Evolutionary conservation across 1,140 invertebrate species (phyloP).

Genomic region (Lutraria rhynchaena): DNA sequence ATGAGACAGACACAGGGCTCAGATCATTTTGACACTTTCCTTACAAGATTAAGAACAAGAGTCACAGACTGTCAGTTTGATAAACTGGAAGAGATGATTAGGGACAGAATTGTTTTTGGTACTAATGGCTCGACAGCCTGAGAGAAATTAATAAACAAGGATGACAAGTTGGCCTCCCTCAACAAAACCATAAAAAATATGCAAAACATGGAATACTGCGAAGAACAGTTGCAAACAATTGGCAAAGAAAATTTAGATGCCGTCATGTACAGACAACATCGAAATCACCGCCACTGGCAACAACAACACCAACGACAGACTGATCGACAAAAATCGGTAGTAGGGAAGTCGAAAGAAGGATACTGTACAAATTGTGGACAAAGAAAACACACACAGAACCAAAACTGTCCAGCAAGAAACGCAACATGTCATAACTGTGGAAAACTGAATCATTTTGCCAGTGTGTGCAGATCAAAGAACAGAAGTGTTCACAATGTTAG

Average conservation of each 20-base stretch:
- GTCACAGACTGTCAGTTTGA: slow-evolving; percentile 22
- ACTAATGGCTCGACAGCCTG: not conserved
- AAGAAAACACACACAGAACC: not conserved
- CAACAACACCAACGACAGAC: too few species aligned
- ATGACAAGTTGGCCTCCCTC: not conserved
- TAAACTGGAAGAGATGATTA: slow-evolving; percentile 1
- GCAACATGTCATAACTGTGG: slow-evolving; percentile 8
- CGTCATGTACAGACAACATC: not conserved
- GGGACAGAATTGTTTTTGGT: slow-evolving; percentile 15
- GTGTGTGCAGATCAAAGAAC: not conserved
- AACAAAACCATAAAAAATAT: not conserved
- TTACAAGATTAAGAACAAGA: too few species aligned
- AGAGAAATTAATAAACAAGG: slow-evolving; percentile 6
- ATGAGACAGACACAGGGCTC: too few species aligned
- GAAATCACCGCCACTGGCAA: too few species aligned
- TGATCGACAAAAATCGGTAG: too few species aligned
- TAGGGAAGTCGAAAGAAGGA: not conserved
- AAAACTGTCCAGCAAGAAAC: not conserved
- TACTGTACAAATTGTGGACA: not conserved
- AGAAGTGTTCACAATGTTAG: slow-evolving; percentile 7
- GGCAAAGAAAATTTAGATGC: slow-evolving; percentile 4
- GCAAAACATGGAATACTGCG: slow-evolving; percentile 5
- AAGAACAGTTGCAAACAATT: slow-evolving; percentile 1
- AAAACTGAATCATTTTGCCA: slow-evolving; percentile 8
- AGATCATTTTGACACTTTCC: too few species aligned